A percentile compares a stretch with the other conserved stretches of the same genome.
Conservation (phyloP, 2,113 vertebrate genomes). For the Platichthys flesus region DNA sequence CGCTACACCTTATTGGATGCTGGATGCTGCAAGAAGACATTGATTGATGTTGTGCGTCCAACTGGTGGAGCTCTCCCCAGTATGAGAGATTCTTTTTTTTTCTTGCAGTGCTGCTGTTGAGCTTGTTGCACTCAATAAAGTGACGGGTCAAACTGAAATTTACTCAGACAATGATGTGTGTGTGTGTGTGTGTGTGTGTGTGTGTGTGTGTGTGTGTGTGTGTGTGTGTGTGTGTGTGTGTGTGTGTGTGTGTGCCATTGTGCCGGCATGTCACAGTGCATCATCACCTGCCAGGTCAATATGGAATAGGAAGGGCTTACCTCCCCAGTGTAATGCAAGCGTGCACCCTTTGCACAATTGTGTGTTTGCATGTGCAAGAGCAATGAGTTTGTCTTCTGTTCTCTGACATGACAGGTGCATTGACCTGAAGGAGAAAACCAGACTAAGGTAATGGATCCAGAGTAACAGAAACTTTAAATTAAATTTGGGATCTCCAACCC, state of each 20-base stretch:
- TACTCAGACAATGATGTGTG: background rate
- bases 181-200: background rate
- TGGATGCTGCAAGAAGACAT: background rate
- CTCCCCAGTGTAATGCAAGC: conserved; percentile 5
- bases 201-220: background rate
- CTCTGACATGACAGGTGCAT: conserved; percentile 41
- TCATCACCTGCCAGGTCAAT: conserved; percentile 4
- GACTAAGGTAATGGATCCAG: conserved; percentile 24
- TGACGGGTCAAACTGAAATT: background rate
- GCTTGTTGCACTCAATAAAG: background rate
- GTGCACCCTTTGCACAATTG: conserved; percentile 4
- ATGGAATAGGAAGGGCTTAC: conserved; percentile 2
- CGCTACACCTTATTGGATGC: background rate
- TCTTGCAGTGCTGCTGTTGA: background rate
- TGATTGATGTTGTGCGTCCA: background rate
- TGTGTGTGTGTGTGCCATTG: too few species aligned
- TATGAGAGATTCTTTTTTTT: background rate
- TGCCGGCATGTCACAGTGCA: background rate
- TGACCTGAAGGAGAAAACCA: conserved; percentile 27
- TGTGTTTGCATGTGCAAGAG: conserved; percentile 5
- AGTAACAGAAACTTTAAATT: conserved; percentile 2
- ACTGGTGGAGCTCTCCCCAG: too few species aligned
- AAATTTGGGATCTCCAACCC: background rate
- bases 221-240: background rate
- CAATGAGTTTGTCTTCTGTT: conserved; percentile 13